phyloP scores from a whole-genome alignment of 1,140 invertebrate species.

The Nautilus pompilius region DNA sequence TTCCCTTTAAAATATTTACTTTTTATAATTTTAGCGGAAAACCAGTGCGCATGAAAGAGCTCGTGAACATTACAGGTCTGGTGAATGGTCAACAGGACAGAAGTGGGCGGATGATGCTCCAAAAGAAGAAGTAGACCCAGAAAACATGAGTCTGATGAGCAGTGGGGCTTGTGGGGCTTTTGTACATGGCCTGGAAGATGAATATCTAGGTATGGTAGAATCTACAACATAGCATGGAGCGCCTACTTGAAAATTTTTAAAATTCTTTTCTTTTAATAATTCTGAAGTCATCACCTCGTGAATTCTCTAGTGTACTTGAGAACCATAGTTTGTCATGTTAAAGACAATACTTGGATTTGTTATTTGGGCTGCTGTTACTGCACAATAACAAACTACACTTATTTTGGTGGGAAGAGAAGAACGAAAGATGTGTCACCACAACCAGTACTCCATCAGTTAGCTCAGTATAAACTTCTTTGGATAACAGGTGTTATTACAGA shows the following conservation, averaged over 20 bases:
- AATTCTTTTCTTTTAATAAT: no score
- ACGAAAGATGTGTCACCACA: no score
- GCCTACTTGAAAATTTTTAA: neutral
- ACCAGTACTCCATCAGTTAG: no score
- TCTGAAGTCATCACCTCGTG: no score
- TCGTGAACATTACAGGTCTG: slow-evolving; percentile 73
- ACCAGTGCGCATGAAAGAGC: slow-evolving; percentile 78
- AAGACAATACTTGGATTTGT: no score
- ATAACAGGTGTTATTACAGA: no score
- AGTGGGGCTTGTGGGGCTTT: slow-evolving; percentile 96
- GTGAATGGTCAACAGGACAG: slow-evolving; percentile 88
- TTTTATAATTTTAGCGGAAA: slow-evolving; percentile 57
- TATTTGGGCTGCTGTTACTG: no score
- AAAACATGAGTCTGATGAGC: slow-evolving; percentile 78
- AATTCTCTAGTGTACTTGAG: no score
- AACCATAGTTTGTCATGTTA: no score
- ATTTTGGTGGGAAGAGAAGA: no score
- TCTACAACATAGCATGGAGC: neutral
- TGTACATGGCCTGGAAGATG: slow-evolving; percentile 97
- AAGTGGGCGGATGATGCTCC: slow-evolving; percentile 80
- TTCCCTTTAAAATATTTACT: neutral
- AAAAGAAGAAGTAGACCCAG: slow-evolving; percentile 72
- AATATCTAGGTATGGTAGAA: slow-evolving; percentile 75
- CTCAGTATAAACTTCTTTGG: no score
- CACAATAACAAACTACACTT: no score